A percentile compares a stretch with the other conserved stretches of the same genome.
These are phyloP conservation scores for Trichogramma pretiosum DNA, from an alignment of 1,140 invertebrate species.

Conservation along the genomic window DNA sequence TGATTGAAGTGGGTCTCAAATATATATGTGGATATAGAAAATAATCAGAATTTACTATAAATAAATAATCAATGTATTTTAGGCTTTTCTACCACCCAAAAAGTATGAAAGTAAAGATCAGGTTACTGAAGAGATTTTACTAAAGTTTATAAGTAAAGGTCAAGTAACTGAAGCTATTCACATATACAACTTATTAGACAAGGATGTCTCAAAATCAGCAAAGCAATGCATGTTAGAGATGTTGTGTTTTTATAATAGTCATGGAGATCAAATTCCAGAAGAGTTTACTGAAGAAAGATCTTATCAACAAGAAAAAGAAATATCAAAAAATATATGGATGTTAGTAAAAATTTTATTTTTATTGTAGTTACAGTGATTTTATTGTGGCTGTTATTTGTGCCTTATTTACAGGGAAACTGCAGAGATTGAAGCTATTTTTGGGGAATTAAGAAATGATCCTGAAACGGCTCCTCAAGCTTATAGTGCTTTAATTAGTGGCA, in stretches of 20 bases:
- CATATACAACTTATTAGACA: conserved; percentile 63
- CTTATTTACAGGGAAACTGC: conserved; percentile 19
- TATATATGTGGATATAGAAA: not conserved
- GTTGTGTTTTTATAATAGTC: conserved; percentile 71
- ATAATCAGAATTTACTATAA: conserved; percentile 7
- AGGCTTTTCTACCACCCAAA: conserved; percentile 62
- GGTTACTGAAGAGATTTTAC: conserved; percentile 56
- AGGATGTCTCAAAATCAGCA: conserved; percentile 53
- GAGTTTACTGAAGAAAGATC: conserved; percentile 54
- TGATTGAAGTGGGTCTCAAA: conserved; percentile 27
- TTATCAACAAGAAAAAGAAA: not conserved
- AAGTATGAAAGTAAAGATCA: conserved; percentile 61
- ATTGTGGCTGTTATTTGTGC: too few species aligned
- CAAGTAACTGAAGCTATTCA: conserved; percentile 60
- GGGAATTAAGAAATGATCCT: conserved; percentile 36
- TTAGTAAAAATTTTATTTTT: too few species aligned
- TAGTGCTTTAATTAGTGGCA: conserved; percentile 47
- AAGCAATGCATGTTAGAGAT: conserved; percentile 71
- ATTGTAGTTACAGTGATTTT: too few species aligned
- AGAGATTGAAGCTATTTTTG: conserved; percentile 27
- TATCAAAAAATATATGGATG: conserved; percentile 59
- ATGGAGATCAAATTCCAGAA: conserved; percentile 62
- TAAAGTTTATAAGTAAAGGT: conserved; percentile 55
- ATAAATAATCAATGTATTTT: conserved; percentile 42
- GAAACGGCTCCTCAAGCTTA: conserved; percentile 41